Base-by-base conservation (phyloP, 2,797 vertebrate species). In the Meda fulgida region DNA sequence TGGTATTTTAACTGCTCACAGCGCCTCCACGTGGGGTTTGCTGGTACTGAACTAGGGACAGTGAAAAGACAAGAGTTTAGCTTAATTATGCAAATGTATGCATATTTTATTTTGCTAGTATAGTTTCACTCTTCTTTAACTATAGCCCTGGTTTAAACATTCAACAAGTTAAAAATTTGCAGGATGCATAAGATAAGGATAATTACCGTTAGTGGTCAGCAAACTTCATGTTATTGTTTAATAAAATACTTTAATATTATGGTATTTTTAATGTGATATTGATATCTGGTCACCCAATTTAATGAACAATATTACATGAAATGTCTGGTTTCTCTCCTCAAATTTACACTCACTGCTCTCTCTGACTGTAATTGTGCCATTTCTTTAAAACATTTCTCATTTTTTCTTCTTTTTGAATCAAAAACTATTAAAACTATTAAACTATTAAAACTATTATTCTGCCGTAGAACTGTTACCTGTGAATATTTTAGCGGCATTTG, bases 21-120 rank as follows among this genome's bases (percentile, higher is more conserved):
- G 80, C 76, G 51, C 85, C 88, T 31, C 79, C 85, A 29, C 72
- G 86, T 88, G 88, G 84, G 38, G 14, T 31, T 60, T 43, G 16
- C 38, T n/a, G 40, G 53, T 43, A 67, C 1, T 77, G 36, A 18
- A 66, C 34, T 19, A 26, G 13, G 51, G 11, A 63, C 21, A 10
- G 21, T 31, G 51, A 18, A 19, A 14, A 51, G 8, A 78, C 13
- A 53, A 26, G 63, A 31, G 63, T 65, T 65, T 65, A 31, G 63
- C 7, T 65, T 65, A 18, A 65, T 31, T 65, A 31, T 65, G 29
- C 7, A 65, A 65, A 65, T 31, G 14, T 18, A 7, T 31, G 29
- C 29, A 65, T 31, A 29, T 63, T 65, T 31, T 8, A 31, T 65
- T 65, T 29, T 1, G 1, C 29, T 65, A 65, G 63, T 65, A 14